A percentile compares a stretch with the other conserved stretches of the same genome.
phyloP scores from a whole-genome alignment of 2,888 invertebrate genomes.

The Anodontia alba region DNA sequence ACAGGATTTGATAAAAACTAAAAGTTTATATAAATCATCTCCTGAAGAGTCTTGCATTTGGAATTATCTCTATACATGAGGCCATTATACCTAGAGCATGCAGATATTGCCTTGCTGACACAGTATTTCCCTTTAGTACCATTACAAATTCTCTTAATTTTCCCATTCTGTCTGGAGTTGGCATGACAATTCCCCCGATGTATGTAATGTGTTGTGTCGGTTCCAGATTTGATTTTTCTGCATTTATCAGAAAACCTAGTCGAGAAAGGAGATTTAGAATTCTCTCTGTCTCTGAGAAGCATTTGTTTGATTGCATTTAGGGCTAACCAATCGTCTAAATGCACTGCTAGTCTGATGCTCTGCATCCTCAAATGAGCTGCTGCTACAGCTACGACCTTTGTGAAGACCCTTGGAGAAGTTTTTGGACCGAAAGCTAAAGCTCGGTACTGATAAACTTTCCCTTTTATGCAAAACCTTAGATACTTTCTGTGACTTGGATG shows the following conservation, averaged over 20 bases:
- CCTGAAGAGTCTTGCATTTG: conserved; percentile 12
- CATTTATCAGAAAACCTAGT: conserved; percentile 53
- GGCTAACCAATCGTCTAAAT: conserved; percentile 55
- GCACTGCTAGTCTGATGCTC: conserved; percentile 40
- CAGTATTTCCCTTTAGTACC: neutral
- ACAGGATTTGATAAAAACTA: too few relatives aligned
- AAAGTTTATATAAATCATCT: too few relatives aligned
- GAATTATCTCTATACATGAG: conserved; percentile 29
- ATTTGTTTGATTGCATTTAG: conserved; percentile 7
- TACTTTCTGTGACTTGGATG: conserved; percentile 34
- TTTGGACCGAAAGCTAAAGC: conserved; percentile 35
- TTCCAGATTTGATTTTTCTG: conserved; percentile 31
- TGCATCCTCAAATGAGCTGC: conserved; percentile 32
- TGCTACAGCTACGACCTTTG: conserved; percentile 45
- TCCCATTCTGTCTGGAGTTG: conserved; percentile 34
- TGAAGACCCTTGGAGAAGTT: conserved; percentile 34
- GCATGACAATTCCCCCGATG: conserved; percentile 38
- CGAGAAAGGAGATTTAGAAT: conserved; percentile 31
- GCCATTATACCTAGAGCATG: conserved; percentile 36
- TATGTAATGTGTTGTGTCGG: conserved; percentile 39
- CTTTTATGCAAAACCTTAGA: conserved; percentile 28
- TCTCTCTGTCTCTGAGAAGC: conserved; percentile 31
- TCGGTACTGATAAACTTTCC: conserved; percentile 28
- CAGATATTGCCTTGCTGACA: conserved; percentile 21
- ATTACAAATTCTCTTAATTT: conserved; percentile 6